These are phyloP conservation scores for Parazoanthus darwini DNA, from an alignment of 92 coral and sea anemone genomes.

Conservation along the genomic window DNA sequence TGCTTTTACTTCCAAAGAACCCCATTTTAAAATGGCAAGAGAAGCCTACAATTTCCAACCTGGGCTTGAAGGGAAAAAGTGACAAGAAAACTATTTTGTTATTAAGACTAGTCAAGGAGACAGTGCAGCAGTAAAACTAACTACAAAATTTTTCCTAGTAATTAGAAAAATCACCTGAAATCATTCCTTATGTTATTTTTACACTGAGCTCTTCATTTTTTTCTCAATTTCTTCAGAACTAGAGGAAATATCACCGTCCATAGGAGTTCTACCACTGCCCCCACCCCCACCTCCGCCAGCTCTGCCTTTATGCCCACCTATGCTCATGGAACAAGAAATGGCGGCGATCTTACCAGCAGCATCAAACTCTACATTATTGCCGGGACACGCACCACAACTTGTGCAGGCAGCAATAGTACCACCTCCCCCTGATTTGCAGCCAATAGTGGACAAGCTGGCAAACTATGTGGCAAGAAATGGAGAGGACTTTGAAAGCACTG, in stretches of 20 bases:
- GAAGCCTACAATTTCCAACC: no score
- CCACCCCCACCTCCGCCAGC: conserved; percentile 73
- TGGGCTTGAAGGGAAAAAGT: no score
- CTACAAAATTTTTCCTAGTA: no score
- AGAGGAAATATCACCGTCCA: conserved; percentile 51
- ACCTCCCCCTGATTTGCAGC: conserved; percentile 97
- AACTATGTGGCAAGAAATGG: conserved; percentile 94
- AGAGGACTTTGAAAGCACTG: conserved; percentile 84
- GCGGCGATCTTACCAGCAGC: conserved; percentile 20
- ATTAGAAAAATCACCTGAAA: no score
- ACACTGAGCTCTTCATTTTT: no score
- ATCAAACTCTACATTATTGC: not conserved
- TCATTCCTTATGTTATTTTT: no score
- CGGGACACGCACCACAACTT: conserved; percentile 40
- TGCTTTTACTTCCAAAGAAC: no score
- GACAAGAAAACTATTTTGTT: no score
- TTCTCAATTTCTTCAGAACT: conserved; percentile 51
- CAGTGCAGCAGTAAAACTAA: no score
- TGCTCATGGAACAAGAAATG: conserved; percentile 25
- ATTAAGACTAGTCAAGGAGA: no score
- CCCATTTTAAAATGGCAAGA: no score
- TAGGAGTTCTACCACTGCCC: conserved; percentile 46
- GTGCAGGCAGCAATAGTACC: conserved; percentile 71
- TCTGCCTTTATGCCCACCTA: conserved; percentile 42
- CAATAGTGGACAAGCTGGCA: conserved; percentile 95